Evolutionary conservation across 2,888 invertebrate genomes (phyloP).

Genomic region (Thymelicus lineola): DNA sequence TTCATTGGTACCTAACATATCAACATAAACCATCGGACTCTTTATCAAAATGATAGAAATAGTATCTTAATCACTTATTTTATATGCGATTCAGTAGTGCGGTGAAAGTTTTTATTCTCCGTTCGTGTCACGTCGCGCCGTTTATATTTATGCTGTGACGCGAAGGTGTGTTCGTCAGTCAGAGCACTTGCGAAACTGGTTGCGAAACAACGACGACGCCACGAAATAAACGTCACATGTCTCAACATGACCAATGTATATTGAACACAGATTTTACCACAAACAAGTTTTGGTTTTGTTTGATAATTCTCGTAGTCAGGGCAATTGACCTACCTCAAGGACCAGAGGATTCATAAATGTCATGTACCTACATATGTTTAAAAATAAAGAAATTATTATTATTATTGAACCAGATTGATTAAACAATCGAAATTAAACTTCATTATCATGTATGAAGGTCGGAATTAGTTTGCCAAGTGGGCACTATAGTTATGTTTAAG

Average conservation of each 20-base stretch:
- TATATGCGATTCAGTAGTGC: not conserved
- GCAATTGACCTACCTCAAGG: too few relatives aligned
- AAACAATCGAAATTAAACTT: not conserved
- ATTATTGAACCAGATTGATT: not conserved
- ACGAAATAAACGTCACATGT: not conserved
- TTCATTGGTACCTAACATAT: too few relatives aligned
- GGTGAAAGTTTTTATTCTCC: conserved; percentile 1
- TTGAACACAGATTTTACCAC: not conserved
- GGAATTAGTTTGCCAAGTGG: not conserved
- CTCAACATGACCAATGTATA: not conserved
- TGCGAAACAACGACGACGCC: not conserved
- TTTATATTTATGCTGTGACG: not conserved
- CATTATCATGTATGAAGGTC: not conserved
- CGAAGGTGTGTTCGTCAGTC: not conserved
- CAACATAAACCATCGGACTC: too few relatives aligned
- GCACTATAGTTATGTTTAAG: not conserved
- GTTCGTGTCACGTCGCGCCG: not conserved
- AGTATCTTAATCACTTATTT: conserved; percentile 1
- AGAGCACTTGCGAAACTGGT: conserved; percentile 4
- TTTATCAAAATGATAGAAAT: not conserved
- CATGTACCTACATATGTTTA: too few relatives aligned
- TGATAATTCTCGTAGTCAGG: too few relatives aligned
- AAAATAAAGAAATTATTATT: too few relatives aligned
- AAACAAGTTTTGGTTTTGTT: not conserved
- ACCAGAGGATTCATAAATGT: too few relatives aligned